These are phyloP conservation scores for Byasa hedistus DNA, from an alignment of 2,888 invertebrate genomes.

Conservation along the genomic window DNA sequence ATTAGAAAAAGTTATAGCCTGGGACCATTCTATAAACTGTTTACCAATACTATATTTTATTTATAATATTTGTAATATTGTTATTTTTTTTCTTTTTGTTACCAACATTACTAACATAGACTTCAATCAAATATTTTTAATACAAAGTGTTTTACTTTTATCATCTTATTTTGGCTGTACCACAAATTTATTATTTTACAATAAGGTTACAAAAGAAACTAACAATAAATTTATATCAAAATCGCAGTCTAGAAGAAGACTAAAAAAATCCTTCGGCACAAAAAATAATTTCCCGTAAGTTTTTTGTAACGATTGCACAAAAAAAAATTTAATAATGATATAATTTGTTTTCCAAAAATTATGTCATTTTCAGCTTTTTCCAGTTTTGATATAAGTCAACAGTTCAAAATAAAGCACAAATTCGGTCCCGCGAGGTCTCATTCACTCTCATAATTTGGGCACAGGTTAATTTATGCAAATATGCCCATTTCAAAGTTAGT, in stretches of 20 bases:
- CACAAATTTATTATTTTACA: neutral
- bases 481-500: neutral
- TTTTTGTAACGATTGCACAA: too few species aligned
- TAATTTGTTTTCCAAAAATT: too few species aligned
- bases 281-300: too few species aligned
- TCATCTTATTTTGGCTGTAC: neutral
- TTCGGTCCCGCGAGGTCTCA: slow-evolving; percentile 2
- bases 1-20: neutral
- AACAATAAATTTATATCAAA: too few species aligned
- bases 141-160: neutral
- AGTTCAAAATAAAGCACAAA: slow-evolving; percentile 11
- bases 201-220: too few species aligned
- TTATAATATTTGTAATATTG: too few species aligned
- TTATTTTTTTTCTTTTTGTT: too few species aligned
- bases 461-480: neutral
- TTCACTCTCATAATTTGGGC: neutral
- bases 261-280: too few species aligned
- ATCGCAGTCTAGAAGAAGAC: too few species aligned
- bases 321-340: too few species aligned
- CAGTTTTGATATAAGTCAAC: neutral
- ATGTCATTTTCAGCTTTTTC: neutral
- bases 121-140: neutral
- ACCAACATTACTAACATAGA: too few species aligned
- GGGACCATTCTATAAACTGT: neutral
- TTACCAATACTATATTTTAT: too few species aligned